Evolutionary conservation across 2,888 invertebrate species (phyloP), one percentile per base, ranked within the genome.

Genomic region (Bursaphelenchus okinawaensis): DNA sequence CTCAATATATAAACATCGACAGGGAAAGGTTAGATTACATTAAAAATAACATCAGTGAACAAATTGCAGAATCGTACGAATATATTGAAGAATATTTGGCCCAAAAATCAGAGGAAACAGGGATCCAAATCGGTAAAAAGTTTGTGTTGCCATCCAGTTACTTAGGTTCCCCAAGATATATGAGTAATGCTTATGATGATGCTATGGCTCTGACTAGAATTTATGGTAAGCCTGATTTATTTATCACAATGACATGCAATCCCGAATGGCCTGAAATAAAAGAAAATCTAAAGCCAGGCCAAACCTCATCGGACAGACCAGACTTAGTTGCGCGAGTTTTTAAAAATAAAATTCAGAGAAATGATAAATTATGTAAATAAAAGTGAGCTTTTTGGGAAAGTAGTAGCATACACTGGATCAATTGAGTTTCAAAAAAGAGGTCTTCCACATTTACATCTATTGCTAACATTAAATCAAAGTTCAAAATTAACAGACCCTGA

Each of bases 221-320:
- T 19, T 78, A 66, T 62, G 75, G 75, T 19, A 62, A 66, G 22
- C 77, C 78, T 8, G 68, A 74, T 67, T 55, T 82, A 3, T 83
- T 81, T 63, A 74, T 68, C 68, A 83, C 74, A 68, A 75, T 68
- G 82, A 84, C 72, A 65, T 84, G 54, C 73, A 81, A 81, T 67
- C 78, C 82, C 9, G 63, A 67, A 3, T 82, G 78, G 75, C 26
- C 27, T 23, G 82, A 83, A 62, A 62, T 62, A 19, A n/a, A n/a
- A n/a, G 31, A 59, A 4, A 22, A 52, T 19, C 52, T 59, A 16
- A 2, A 22, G 20, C 23, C 50, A 12, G 2, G 51, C n/a, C 64
- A 68, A 40, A n/a, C n/a, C n/a, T n/a, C 55, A 9, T 9, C 12
- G 19, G 55, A 54, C 19, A 20, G 19, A 19, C 55, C 55, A 19